Conservation (phyloP, 1,140 invertebrate genomes). For the Sitobion miscanthi region DNA sequence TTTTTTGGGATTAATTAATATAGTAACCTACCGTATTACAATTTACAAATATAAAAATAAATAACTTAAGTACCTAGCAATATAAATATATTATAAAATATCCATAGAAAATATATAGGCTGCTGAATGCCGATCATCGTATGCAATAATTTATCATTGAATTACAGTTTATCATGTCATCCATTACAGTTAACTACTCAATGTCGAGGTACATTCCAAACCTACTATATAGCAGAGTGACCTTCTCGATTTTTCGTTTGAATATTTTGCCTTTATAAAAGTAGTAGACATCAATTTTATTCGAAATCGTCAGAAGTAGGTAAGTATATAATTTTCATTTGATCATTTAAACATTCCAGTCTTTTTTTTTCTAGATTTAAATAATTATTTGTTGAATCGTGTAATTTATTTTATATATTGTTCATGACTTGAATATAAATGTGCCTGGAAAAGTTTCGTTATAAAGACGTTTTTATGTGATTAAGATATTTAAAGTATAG, state of each 20-base stretch:
- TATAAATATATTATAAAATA: too few relatives aligned
- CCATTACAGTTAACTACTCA: not conserved
- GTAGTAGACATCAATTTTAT: not conserved
- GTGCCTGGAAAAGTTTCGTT: not conserved
- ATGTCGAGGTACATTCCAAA: not conserved
- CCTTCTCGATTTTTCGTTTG: not conserved
- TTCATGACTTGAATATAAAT: not conserved
- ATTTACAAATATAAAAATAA: too few relatives aligned
- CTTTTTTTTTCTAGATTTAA: not conserved
- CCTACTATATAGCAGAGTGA: not conserved
- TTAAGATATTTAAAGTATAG: not conserved
- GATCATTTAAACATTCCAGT: not conserved
- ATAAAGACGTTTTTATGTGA: not conserved
- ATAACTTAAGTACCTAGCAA: too few relatives aligned
- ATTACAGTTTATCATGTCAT: not conserved
- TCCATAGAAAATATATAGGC: too few relatives aligned
- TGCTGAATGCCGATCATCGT: too few relatives aligned
- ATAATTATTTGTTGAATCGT: not conserved
- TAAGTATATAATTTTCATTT: not conserved
- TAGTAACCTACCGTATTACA: too few relatives aligned
- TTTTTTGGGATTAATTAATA: too few relatives aligned
- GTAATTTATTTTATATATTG: not conserved
- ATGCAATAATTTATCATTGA: too few relatives aligned
- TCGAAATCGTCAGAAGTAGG: not conserved
- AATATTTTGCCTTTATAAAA: not conserved